Conservation (phyloP, 1,140 invertebrate species). For the Brachionus rubens region DNA sequence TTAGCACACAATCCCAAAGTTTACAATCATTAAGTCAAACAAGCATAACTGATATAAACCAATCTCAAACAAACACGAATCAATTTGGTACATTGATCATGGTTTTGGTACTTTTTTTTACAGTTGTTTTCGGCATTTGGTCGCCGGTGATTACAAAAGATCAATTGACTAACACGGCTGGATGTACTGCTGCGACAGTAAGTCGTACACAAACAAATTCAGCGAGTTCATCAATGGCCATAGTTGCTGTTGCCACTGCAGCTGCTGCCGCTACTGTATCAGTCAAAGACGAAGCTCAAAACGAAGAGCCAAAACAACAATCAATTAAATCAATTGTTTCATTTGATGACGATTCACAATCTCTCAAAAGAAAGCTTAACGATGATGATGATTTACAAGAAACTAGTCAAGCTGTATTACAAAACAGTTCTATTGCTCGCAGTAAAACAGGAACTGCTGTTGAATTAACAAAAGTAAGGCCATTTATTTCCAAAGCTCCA, state of each 20-base stretch:
- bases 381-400: neutral
- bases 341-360: neutral
- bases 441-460: constrained; percentile 39
- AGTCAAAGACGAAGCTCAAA: neutral
- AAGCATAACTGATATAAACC: neutral
- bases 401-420: neutral
- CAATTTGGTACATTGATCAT: constrained; percentile 24
- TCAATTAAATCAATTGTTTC: neutral
- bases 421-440: neutral
- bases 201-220: neutral
- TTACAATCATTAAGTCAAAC: constrained; percentile 7
- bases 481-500: neutral
- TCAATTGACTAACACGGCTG: constrained; percentile 17
- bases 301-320: constrained; percentile 8
- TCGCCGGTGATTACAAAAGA: constrained; percentile 49
- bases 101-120: constrained; percentile 60
- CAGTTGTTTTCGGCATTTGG: constrained; percentile 59
- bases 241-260: constrained; percentile 6
- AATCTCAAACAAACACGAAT: constrained; percentile 22
- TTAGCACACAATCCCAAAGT: neutral
- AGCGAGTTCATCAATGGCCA: neutral
- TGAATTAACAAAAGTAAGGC: constrained; percentile 36
- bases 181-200: neutral
- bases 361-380: neutral
- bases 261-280: constrained; percentile 24